Evolutionary conservation across 2,888 invertebrate species (phyloP).

Genomic region (Caenorhabditis uteleia): DNA sequence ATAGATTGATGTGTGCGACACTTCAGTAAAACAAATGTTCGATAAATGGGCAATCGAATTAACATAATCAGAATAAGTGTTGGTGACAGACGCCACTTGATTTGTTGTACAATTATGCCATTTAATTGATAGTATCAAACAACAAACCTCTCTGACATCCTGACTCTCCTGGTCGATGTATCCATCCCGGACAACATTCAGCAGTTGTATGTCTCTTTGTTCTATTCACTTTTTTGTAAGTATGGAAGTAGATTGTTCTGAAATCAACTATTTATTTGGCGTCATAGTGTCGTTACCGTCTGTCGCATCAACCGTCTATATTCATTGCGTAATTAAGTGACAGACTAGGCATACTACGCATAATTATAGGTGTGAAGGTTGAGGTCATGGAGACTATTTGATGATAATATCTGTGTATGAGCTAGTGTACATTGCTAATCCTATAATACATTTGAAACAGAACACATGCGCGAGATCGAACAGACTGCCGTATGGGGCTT

Average conservation of each 20-base stretch:
- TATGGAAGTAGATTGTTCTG: constrained; percentile 73
- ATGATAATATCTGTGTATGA: too few species aligned
- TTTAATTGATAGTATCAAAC: constrained; percentile 62
- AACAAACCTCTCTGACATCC: constrained; percentile 72
- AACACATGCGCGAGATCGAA: not conserved
- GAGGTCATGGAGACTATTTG: too few species aligned
- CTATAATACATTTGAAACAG: too few species aligned
- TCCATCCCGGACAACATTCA: constrained; percentile 73
- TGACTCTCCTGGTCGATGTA: constrained; percentile 69
- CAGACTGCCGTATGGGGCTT: constrained; percentile 2
- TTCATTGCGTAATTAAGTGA: too few species aligned
- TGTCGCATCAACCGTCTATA: too few species aligned
- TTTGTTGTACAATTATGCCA: not conserved
- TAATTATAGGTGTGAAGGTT: too few species aligned
- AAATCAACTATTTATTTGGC: too few species aligned
- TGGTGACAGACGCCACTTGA: constrained; percentile 5
- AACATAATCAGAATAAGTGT: constrained; percentile 28
- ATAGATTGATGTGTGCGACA: too few species aligned
- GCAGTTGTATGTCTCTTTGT: constrained; percentile 71
- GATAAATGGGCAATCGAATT: constrained; percentile 7
- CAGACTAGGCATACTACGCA: too few species aligned
- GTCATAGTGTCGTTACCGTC: too few species aligned
- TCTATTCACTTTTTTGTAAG: constrained; percentile 71
- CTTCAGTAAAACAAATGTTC: constrained; percentile 12
- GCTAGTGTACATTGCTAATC: too few species aligned